Percentiles rank a stretch among this genome's conserved stretches.
Evolutionary conservation across 2,888 invertebrate species (phyloP).

Genomic region (Drosophila limbata): DNA sequence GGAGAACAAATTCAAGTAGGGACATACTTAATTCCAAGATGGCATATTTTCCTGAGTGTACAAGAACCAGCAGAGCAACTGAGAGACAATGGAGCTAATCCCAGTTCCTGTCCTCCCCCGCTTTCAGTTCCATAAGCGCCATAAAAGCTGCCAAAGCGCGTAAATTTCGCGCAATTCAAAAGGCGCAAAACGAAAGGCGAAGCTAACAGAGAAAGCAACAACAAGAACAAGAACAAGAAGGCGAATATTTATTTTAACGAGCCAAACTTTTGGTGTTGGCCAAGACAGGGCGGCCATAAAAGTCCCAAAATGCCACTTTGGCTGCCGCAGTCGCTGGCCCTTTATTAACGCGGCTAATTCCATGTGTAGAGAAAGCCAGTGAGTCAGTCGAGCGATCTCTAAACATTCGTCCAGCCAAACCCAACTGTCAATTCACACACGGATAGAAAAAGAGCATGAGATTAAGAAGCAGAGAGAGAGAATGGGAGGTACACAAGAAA

Average conservation of each 20-base stretch:
- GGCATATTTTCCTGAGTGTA: too few species aligned
- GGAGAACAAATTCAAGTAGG: too few species aligned
- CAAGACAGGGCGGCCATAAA: slow-evolving; percentile 56
- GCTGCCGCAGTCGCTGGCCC: slow-evolving; percentile 67
- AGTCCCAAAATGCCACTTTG: slow-evolving; percentile 75
- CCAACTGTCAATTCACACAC: slow-evolving; percentile 35
- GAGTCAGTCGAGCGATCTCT: slow-evolving; percentile 28
- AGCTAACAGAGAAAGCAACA: slow-evolving; percentile 6
- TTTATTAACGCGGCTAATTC: slow-evolving; percentile 76
- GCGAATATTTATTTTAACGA: slow-evolving; percentile 73
- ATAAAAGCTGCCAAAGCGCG: slow-evolving; percentile 65
- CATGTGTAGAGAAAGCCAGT: slow-evolving; percentile 39
- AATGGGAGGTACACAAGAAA: too few species aligned
- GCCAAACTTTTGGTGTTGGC: slow-evolving; percentile 64
- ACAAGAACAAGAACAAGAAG: slow-evolving; percentile 25
- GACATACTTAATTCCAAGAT: too few species aligned
- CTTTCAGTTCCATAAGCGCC: slow-evolving; percentile 34
- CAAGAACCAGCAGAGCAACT: background rate
- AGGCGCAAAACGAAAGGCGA: slow-evolving; percentile 17
- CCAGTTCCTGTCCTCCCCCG: background rate
- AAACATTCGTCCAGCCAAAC: slow-evolving; percentile 14
- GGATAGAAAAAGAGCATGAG: background rate
- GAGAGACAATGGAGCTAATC: slow-evolving; percentile 11
- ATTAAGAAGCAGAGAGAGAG: background rate
- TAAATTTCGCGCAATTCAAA: slow-evolving; percentile 60